Evolutionary conservation across 2,888 invertebrate species (phyloP).

Genomic region (Aphidius colemani): DNA sequence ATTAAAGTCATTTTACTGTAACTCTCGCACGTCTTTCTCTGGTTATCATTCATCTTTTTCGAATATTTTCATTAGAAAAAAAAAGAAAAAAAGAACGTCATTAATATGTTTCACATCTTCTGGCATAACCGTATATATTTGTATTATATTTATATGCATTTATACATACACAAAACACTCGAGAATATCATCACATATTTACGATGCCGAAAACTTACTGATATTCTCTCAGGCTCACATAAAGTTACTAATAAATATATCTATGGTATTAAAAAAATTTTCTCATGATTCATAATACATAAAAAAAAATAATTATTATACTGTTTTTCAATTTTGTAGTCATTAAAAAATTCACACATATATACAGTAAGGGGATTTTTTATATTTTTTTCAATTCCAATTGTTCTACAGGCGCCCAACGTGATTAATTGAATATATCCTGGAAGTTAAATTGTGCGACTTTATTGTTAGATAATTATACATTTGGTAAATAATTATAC

Average conservation of each 20-base stretch:
- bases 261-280: background rate
- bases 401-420: background rate
- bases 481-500: background rate
- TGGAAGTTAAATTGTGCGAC: background rate
- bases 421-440: background rate
- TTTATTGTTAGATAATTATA: background rate
- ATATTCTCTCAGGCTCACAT: too few relatives aligned
- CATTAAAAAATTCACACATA: background rate
- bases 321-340: background rate
- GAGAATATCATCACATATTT: too few relatives aligned
- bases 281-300: background rate
- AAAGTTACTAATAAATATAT: too few relatives aligned
- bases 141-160: background rate
- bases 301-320: background rate
- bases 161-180: background rate
- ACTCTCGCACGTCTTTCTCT: background rate
- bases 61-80: background rate
- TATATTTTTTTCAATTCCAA: background rate
- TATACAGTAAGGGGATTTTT: background rate
- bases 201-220: too few relatives aligned
- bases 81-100: background rate
- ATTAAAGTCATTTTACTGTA: background rate
- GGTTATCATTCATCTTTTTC: background rate
- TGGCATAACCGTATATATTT: background rate
- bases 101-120: background rate